These are phyloP conservation scores for Protonibea diacanthus DNA, from an alignment of 2,797 vertebrate species.

Conservation along the genomic window DNA sequence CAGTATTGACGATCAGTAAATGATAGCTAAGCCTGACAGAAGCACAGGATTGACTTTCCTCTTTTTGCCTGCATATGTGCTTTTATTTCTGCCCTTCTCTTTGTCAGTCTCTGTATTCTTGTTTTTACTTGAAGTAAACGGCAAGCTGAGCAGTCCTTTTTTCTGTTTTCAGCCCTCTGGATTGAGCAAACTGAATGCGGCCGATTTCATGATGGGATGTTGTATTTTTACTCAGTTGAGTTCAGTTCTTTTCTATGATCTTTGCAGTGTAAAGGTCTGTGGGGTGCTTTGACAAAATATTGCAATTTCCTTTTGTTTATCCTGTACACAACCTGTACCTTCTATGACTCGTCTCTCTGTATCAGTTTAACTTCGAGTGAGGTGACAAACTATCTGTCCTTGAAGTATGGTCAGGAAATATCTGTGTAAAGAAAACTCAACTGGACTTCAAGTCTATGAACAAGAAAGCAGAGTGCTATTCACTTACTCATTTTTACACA, in stretches of 20 bases:
- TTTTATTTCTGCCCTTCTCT: not conserved
- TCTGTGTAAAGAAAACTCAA: not conserved
- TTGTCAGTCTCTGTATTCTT: not conserved
- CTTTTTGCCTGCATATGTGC: not conserved
- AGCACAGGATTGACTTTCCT: not conserved
- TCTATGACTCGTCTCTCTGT: not conserved
- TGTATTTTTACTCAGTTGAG: not conserved
- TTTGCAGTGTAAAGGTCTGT: not conserved
- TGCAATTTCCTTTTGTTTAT: not conserved
- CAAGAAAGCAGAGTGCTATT: too few relatives aligned
- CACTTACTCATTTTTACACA: too few relatives aligned
- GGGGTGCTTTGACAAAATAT: not conserved
- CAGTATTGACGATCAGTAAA: slow-evolving; percentile 36
- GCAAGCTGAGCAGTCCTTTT: not conserved
- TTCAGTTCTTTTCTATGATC: slow-evolving; percentile 13
- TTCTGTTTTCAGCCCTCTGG: not conserved
- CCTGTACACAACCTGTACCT: not conserved
- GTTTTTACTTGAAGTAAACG: not conserved
- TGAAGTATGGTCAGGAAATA: not conserved
- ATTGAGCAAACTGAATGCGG: not conserved
- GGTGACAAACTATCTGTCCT: too few relatives aligned
- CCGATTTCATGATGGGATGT: not conserved
- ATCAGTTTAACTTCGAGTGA: not conserved
- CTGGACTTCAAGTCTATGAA: too few relatives aligned
- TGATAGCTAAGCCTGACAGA: not conserved